Conservation (phyloP, 1,140 invertebrate species). For the Drosophila sturtevanti region DNA sequence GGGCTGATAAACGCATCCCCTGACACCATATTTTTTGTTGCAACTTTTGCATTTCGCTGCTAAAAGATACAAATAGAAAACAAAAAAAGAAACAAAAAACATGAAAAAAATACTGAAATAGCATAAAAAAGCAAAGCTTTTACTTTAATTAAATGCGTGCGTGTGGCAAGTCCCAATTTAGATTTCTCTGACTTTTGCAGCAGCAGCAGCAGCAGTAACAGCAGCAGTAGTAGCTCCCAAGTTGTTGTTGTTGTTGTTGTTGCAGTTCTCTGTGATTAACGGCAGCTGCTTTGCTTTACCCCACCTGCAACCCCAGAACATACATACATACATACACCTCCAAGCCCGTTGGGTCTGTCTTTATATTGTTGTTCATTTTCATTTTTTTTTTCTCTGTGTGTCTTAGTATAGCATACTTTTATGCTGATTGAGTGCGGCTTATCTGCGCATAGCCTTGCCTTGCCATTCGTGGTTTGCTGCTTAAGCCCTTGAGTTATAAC, state of each 20-base stretch:
- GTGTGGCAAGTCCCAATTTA: constrained; percentile 70
- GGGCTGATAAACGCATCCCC: constrained; percentile 46
- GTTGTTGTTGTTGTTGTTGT: constrained; percentile 16
- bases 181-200: constrained; percentile 58
- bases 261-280: constrained; percentile 65
- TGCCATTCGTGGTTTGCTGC: constrained; percentile 12
- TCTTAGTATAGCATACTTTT: constrained; percentile 64
- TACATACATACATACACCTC: neutral
- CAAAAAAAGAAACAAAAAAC: constrained; percentile 21
- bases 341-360: constrained; percentile 11
- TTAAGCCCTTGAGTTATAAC: constrained; percentile 44
- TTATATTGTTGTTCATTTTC: neutral
- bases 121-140: constrained; percentile 67
- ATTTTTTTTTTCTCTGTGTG: neutral
- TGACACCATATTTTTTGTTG: constrained; percentile 55
- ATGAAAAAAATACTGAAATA: constrained; percentile 15
- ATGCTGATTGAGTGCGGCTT: constrained; percentile 78
- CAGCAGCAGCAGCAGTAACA: constrained; percentile 25
- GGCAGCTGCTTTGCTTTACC: constrained; percentile 42
- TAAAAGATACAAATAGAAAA: constrained; percentile 30
- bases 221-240: neutral
- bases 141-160: constrained; percentile 81
- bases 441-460: constrained; percentile 50
- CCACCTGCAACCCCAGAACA: neutral
- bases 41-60: constrained; percentile 42